Conservation (phyloP, 2,113 vertebrate genomes). For the Microtus montanus region DNA sequence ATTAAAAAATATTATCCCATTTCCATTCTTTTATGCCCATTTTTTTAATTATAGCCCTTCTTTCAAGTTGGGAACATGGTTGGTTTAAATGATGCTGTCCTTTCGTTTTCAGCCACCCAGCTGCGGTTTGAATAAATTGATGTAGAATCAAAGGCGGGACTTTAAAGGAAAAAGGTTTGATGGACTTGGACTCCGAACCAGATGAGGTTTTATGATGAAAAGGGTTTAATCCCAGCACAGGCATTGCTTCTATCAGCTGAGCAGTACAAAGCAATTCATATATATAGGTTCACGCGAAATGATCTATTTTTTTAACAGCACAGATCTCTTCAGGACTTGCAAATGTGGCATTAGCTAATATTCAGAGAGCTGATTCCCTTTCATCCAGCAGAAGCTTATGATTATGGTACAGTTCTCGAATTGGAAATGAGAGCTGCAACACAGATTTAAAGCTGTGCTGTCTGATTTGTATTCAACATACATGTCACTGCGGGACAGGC, state of each 20-base stretch:
- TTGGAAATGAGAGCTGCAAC: slow-evolving; percentile 94
- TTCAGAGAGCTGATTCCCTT: slow-evolving; percentile 94
- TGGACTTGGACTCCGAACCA: slow-evolving; percentile 98
- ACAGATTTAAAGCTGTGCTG: slow-evolving; percentile 88
- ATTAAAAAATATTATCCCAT: slow-evolving; percentile 94
- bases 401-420: slow-evolving; percentile 95
- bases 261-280: slow-evolving; percentile 95
- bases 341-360: slow-evolving; percentile 99
- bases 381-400: slow-evolving; percentile 94
- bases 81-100: slow-evolving; percentile 92
- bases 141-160: slow-evolving; percentile 97
- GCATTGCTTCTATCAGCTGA: slow-evolving; percentile 95
- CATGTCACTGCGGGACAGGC: slow-evolving; percentile 94
- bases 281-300: slow-evolving; percentile 92
- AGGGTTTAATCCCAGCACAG: slow-evolving; percentile 97
- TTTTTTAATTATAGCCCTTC: slow-evolving; percentile 96
- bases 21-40: slow-evolving; percentile 95
- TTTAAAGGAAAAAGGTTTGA: slow-evolving; percentile 98
- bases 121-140: slow-evolving; percentile 97
- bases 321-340: slow-evolving; percentile 96
- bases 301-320: slow-evolving; percentile 90
- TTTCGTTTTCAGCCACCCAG: slow-evolving; percentile 95
- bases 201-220: slow-evolving; percentile 99
- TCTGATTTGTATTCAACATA: slow-evolving; percentile 97
- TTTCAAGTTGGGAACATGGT: slow-evolving; percentile 94